Conservation (phyloP, 2,888 invertebrate species). For the Tuberolachnus salignus region DNA sequence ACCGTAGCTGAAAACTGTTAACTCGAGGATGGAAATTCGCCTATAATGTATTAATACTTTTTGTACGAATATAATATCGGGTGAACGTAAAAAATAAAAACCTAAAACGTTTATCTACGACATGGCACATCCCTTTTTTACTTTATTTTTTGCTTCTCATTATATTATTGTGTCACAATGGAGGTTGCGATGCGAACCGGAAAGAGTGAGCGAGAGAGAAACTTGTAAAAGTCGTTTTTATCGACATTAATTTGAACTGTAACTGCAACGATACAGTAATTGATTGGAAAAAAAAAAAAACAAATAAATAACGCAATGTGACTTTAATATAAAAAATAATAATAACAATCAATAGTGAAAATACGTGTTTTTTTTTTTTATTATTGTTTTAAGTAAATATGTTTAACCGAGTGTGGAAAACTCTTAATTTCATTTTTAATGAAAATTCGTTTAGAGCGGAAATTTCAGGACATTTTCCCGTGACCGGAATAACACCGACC, state of each 20-base stretch:
- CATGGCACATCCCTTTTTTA: too few species aligned
- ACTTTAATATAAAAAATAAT: constrained; percentile 40
- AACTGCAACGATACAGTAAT: neutral
- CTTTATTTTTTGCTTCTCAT: too few species aligned
- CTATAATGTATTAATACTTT: too few species aligned
- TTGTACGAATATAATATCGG: too few species aligned
- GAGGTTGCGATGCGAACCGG: too few species aligned
- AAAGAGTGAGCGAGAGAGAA: neutral
- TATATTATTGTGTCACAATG: too few species aligned
- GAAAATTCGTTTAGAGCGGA: neutral
- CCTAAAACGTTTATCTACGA: too few species aligned
- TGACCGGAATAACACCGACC: neutral
- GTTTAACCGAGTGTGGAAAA: neutral
- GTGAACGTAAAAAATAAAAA: too few species aligned
- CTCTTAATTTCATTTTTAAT: constrained; percentile 1
- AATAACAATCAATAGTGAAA: neutral
- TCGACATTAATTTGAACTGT: neutral
- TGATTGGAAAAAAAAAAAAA: constrained; percentile 24
- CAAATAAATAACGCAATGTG: neutral
- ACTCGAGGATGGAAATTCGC: too few species aligned
- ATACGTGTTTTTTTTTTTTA: neutral
- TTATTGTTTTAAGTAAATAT: too few species aligned
- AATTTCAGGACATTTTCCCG: neutral
- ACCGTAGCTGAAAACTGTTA: too few species aligned
- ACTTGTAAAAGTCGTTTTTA: neutral